Evolutionary conservation across 2,888 invertebrate species (phyloP), one percentile per base, ranked within the genome.

Genomic region (Neoitamus cyanurus): DNA sequence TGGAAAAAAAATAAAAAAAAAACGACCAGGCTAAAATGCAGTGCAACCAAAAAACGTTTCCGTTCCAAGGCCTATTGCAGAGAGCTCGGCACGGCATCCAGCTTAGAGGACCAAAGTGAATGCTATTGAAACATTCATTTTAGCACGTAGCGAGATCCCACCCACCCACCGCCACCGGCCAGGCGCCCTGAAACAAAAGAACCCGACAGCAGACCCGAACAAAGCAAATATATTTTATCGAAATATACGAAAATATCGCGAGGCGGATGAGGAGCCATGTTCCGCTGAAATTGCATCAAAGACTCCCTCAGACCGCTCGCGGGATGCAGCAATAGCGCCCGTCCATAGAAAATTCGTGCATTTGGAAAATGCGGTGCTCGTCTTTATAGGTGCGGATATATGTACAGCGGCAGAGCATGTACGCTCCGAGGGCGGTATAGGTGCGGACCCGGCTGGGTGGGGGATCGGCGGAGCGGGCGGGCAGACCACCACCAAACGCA

Each of bases 41-140:
- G 58, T 25, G 20, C 9, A 20, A 9, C 25, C n/a, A 48, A 48
- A 48, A 48, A 25, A 25, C 15, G 15, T 58, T 58, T 20, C 25
- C 20, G 20, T 58, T 58, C 1, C 6, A 15, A 48, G 48, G 48
- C 48, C 48, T 48, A 48, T 48, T 48, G 48, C 48, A 15, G 20
- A 48, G 15, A n/a, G n/a, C n/a, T 20, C 48, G 15, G 58, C 6
- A 20, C 9, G 15, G 58, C 58, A 58, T 58, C 25, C 58, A 75
- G 75, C 42, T 75, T 75, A 75, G 75, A 25, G 42, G 28, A 42
- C 36, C 48, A 48, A 48, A 37, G 37, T 20, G 37, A 42, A 75
- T 75, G 42, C 75, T 75, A 75, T 75, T 75, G 75, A 75, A 75
- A 42, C 75, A 75, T 75, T 75, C 75, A 75, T 75, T 75, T 75